Conservation (phyloP, 2,113 vertebrate genomes). For the Ammospiza nelsoni region DNA sequence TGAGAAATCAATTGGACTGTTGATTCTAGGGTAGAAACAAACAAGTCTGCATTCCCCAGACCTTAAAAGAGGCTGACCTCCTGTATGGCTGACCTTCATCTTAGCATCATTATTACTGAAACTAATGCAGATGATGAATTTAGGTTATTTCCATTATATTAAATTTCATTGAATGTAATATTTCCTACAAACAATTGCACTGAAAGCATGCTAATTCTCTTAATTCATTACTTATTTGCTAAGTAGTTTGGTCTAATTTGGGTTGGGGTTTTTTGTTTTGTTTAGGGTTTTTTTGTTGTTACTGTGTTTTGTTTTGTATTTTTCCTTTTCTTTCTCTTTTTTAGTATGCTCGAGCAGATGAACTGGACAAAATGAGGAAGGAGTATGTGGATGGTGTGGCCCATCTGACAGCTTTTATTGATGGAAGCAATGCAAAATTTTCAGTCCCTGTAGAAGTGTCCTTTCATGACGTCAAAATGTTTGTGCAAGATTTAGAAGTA, state of each 20-base stretch:
- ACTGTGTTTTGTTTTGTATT: no score
- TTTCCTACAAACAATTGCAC: background rate
- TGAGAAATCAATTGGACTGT: background rate
- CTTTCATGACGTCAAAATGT: constrained; percentile 83
- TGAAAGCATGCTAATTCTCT: background rate
- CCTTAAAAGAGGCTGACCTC: background rate
- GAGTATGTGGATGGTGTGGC: constrained; percentile 82
- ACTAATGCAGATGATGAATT: background rate
- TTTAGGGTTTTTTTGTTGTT: background rate
- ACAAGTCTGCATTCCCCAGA: background rate
- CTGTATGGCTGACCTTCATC: background rate
- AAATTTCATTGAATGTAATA: background rate
- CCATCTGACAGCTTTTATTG: constrained; percentile 82
- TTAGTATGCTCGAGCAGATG: constrained; percentile 89
- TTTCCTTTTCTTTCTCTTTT: background rate
- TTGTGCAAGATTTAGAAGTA: constrained; percentile 92
- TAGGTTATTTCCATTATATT: background rate
- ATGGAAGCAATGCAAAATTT: constrained; percentile 83
- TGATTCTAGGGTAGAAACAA: background rate
- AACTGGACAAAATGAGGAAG: constrained; percentile 87
- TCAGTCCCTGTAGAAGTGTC: constrained; percentile 84
- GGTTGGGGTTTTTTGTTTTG: background rate
- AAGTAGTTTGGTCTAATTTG: background rate
- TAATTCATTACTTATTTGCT: background rate
- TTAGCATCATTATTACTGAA: background rate